Evolutionary conservation across 2,888 invertebrate species (phyloP), one percentile per base, ranked within the genome.

Genomic region (Margaritifera margaritifera): DNA sequence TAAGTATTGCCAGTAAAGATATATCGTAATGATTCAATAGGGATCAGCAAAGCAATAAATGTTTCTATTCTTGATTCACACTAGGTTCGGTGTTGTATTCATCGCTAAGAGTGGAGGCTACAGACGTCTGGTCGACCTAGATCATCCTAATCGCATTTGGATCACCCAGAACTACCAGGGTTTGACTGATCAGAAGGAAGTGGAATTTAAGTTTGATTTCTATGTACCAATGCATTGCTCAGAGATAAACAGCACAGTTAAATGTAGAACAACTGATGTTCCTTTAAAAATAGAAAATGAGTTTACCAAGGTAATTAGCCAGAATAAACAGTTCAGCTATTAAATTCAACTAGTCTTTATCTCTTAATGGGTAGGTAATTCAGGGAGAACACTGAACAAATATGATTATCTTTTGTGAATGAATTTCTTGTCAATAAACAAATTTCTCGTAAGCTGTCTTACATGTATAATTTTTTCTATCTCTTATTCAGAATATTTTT

Each of bases 151-250:
- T 19, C 1, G 22, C 6, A 20, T 20, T 8, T 55, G 61, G 51
- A 31, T 8, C 20, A 63, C 20, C 8, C 59, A 72, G 8, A 6
- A 42, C 4, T 69, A 56, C 25, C 19, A 52, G 5, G 75, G 72
- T 18, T 22, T 24, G 19, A 54, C 55, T 6, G 55, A 53, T 0
- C 50, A 50, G 5, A 64, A 64, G 19, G 62, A 71, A 69, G 56
- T 72, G 24, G 42, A 63, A 22, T 77, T 77, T 62, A 64, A 66
- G 31, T 77, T 77, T 64, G 77, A 77, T 31, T 75, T 77, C 50
- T 57, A 66, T 18, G 64, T 64, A 18, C 68, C 76, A 4, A 58
- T 56, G 19, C 69, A 76, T 56, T 76, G 76, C 66, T 54, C 68
- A 4, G 71, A 66, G 25, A n/a, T 51, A 8, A 56, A 56, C 55